Base-by-base conservation (phyloP, 2,888 invertebrate genomes). In the Macrophya annulata region DNA sequence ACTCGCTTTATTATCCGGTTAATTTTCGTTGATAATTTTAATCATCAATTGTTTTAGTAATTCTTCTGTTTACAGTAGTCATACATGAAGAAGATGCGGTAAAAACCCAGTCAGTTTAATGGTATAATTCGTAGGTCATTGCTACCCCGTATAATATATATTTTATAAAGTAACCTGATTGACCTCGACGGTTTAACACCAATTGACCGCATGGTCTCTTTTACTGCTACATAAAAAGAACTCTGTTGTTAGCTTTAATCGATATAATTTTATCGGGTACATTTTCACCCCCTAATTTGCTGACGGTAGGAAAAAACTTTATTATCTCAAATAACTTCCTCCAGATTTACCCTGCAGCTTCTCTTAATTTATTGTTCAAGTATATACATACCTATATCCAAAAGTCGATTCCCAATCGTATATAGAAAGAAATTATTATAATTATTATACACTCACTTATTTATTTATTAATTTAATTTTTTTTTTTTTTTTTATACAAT, bases 111-210 rank as follows among this genome's bases (percentile, higher is more conserved):
- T n/a, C 43, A 55, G 17, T 77, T 51, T 55, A 77, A n/a, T 77
- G 77, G 17, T 68, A 68, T 62, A 81, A 83, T 83, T 83, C 83
- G 68, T 83, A n/a, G 71, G 65, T 83, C 83, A 51, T 68, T 83
- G 83, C 83, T 71, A 83, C 68, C 83, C 71, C 65, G 71, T 85
- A 62, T 62, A 31, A 31, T 31, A 48, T 48, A 62, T 62, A 85
- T 83, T 85, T 85, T 48, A 85, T 85, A 72, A 84, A 85, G 86
- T 89, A 62, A 90, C 87, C 86, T 87, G 89, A 90, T 89, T 89
- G 90, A 90, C 90, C 90, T 86, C 87, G 86, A 88, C 86, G 89
- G 90, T 89, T 90, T 90, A 89, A 90, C 90, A 89, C 87, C 90
- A 89, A 90, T 90, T 90, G 89, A 89, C 90, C 87, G 68, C 55